These are phyloP conservation scores for Zalophus californianus DNA, from an alignment of 2,797 vertebrate genomes.

Conservation along the genomic window DNA sequence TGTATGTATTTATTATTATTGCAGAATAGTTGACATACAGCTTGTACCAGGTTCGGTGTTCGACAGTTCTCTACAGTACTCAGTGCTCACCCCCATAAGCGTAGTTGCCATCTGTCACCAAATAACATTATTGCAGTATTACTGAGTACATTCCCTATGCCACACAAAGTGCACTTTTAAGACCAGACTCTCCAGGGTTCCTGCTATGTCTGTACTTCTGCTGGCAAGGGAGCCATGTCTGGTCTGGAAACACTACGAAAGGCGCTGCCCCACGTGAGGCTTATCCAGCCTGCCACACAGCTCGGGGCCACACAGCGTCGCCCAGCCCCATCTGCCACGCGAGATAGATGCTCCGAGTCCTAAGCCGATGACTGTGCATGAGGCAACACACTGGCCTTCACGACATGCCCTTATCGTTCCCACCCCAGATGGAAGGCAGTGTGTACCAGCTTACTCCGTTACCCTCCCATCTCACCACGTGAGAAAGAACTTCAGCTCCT, in stretches of 20 bases:
- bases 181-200: not conserved
- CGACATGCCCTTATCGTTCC: not conserved
- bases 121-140: fast-evolving
- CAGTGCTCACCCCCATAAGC: not conserved
- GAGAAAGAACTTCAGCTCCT: not conserved
- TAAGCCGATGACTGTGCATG: not conserved
- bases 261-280: not conserved
- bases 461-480: not conserved
- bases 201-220: not conserved
- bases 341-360: conserved; percentile 46
- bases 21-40: not conserved
- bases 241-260: conserved; percentile 12
- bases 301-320: not conserved
- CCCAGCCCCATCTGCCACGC: conserved; percentile 20
- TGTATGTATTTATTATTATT: not conserved
- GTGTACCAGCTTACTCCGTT: not conserved
- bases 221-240: not conserved
- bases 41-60: too few relatives aligned
- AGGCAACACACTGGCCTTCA: not conserved
- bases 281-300: conserved; percentile 38
- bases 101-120: not conserved
- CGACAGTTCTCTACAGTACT: not conserved
- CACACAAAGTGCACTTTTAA: not conserved
- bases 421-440: fast-evolving
- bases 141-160: fast-evolving